These are phyloP conservation scores for Manacus vitellinus DNA, from an alignment of 2,113 vertebrate species.

Conservation along the genomic window DNA sequence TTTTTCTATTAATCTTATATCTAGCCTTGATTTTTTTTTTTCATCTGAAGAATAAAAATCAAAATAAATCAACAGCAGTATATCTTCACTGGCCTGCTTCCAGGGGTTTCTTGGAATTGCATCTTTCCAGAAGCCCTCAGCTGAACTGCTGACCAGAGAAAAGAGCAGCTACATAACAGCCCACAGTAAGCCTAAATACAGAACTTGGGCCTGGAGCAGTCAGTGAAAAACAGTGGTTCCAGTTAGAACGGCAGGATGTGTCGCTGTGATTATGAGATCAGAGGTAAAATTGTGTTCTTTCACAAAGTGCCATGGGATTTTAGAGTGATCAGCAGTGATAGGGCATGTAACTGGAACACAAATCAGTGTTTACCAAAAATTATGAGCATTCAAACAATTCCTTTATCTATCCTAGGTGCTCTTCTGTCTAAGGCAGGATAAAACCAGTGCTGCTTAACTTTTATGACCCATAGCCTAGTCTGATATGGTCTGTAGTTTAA, in stretches of 20 bases:
- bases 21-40: not conserved
- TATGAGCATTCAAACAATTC: not conserved
- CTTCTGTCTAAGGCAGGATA: not conserved
- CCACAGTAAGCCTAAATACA: not conserved
- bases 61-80: not conserved
- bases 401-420: not conserved
- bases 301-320: not conserved
- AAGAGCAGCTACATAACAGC: not conserved
- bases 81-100: not conserved
- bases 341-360: not conserved
- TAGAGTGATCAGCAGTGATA: not conserved
- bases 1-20: not conserved
- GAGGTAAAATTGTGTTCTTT: not conserved
- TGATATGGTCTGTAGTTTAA: not conserved
- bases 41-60: not conserved
- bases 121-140: constrained; percentile 2
- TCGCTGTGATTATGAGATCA: not conserved
- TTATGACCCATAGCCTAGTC: not conserved
- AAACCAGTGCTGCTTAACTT: not conserved
- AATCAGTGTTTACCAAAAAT: not conserved
- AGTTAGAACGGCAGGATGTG: not conserved
- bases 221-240: not conserved
- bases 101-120: not conserved
- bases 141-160: not conserved
- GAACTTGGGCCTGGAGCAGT: not conserved